Evolutionary conservation across 2,113 vertebrate species (phyloP).

Genomic region (Engystomops pustulosus): DNA sequence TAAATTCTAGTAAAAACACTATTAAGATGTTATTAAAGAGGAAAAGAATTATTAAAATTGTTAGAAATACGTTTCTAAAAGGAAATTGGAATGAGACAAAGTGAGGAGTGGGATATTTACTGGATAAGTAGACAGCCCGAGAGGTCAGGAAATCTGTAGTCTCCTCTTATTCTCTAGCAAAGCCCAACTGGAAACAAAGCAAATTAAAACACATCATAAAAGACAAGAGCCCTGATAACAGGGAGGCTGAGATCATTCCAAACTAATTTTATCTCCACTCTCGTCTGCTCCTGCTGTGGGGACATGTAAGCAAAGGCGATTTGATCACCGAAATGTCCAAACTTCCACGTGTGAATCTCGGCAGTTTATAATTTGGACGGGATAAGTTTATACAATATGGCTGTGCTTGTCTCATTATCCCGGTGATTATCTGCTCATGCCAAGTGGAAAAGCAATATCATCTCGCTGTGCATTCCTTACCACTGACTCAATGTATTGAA

Average conservation of each 20-base stretch:
- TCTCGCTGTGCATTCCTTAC: slow-evolving; percentile 37
- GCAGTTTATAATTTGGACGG: slow-evolving; percentile 54
- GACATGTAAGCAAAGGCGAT: slow-evolving; percentile 56
- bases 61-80: not conserved
- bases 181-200: not conserved
- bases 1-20: too few species aligned
- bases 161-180: not conserved
- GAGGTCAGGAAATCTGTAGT: not conserved
- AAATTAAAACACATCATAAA: slow-evolving; percentile 52
- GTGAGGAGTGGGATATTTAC: not conserved
- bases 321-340: slow-evolving; percentile 53
- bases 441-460: slow-evolving; percentile 39
- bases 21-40: too few species aligned
- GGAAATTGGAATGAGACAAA: not conserved
- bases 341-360: slow-evolving; percentile 54
- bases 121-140: not conserved
- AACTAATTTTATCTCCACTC: slow-evolving; percentile 46
- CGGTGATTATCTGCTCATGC: slow-evolving; percentile 54
- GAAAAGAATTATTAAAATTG: not conserved
- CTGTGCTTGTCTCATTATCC: slow-evolving; percentile 53
- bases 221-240: slow-evolving; percentile 27
- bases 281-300: slow-evolving; percentile 36
- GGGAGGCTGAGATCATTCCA: slow-evolving; percentile 48
- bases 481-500: slow-evolving; percentile 27
- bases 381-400: slow-evolving; percentile 49